Base-by-base conservation (phyloP, 1,140 invertebrate species). In the Apis dorsata region DNA sequence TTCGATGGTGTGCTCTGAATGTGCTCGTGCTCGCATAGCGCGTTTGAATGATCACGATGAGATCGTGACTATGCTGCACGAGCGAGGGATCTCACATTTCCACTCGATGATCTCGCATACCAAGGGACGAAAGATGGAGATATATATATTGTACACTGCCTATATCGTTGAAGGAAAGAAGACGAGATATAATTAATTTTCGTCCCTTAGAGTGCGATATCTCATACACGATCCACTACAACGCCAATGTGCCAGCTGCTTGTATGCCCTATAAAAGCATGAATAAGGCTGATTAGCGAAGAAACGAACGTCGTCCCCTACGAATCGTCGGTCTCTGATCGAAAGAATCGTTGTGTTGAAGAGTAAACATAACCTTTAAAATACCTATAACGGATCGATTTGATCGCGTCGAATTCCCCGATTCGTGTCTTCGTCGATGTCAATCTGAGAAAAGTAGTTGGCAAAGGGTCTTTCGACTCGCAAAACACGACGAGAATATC, bases 191-290 rank as follows among this genome's bases (percentile, higher is more conserved):
- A 15, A 60, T 9, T 21, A 59, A 59, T 0, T 2, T 63, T 75
- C 17, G 73, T 87, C 79, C 76, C 72, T 87, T 81, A 49, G 84
- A 77, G 74, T 63, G 79, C 79, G 78, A 80, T 15, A 53, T 72
- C 51, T 11, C 66, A 76, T 9, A 79, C 77, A 77, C 57, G 80
- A 87, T 81, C 83, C 79, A 81, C 49, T 55, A 59, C 74, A 88
- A 88, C 89, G 90, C 86, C 86, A 91, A 93, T 92, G 91, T 93
- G 92, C 92, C 92, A 93, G 92, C 92, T 93, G 91, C 90, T 93
- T 93, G 91, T 93, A 93, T 92, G 91, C 90, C 92, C 92, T 88
- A 88, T 86, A 85, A 90, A 87, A 90, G 91, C 90, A 91, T 90
- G 88, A 86, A 86, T 74, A 74, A 90, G 87, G 81, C 85, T 87